phyloP scores from a whole-genome alignment of 2,888 invertebrate genomes.

The Brachypterus glaber region DNA sequence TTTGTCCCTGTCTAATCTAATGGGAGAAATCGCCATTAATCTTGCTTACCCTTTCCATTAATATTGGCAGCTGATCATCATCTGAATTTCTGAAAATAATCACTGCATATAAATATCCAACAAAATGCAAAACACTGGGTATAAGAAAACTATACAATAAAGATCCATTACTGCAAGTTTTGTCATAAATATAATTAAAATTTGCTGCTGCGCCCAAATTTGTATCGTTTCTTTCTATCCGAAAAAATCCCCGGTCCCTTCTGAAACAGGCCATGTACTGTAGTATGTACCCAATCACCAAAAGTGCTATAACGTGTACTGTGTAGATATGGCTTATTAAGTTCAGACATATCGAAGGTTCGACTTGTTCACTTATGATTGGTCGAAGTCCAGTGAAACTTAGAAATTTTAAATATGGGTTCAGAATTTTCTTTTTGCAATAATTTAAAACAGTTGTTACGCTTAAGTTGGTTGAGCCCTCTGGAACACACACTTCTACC shows the following conservation, averaged over 20 bases:
- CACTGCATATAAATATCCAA: conserved; percentile 63
- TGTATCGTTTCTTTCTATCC: background rate
- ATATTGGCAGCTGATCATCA: conserved; percentile 72
- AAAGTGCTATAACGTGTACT: conserved; percentile 53
- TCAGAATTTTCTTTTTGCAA: conserved; percentile 72
- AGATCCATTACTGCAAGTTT: conserved; percentile 63
- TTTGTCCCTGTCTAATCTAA: too few relatives aligned
- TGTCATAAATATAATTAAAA: conserved; percentile 40
- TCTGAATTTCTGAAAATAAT: conserved; percentile 66
- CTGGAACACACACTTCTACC: conserved; percentile 50
- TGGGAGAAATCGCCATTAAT: too few relatives aligned
- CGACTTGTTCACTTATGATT: conserved; percentile 51
- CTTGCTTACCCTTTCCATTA: conserved; percentile 66
- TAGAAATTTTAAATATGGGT: conserved; percentile 65
- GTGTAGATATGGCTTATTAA: conserved; percentile 60
- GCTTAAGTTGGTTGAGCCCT: conserved; percentile 48
- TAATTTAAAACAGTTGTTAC: conserved; percentile 71
- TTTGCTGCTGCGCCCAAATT: too few relatives aligned
- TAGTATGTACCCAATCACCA: conserved; percentile 62
- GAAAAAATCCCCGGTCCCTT: conserved; percentile 44
- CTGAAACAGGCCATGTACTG: conserved; percentile 73
- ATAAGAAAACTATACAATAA: conserved; percentile 62
- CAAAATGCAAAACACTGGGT: conserved; percentile 62
- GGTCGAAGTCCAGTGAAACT: conserved; percentile 69
- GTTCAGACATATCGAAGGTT: conserved; percentile 50